These are phyloP conservation scores for Habrosyne pyritoides DNA, from an alignment of 2,888 invertebrate genomes.

Conservation along the genomic window DNA sequence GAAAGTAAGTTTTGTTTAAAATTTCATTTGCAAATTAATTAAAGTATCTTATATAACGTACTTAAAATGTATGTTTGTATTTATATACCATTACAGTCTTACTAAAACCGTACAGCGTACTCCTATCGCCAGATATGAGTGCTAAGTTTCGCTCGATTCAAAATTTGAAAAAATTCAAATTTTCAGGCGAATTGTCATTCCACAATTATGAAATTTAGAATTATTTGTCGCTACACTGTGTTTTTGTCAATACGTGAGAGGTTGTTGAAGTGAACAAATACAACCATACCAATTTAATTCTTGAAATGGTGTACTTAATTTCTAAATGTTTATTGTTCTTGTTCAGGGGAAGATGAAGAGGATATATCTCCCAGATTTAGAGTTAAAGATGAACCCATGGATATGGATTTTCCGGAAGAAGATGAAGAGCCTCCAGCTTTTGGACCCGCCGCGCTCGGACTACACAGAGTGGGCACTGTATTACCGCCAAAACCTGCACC, in stretches of 20 bases:
- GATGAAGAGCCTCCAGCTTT: constrained; percentile 88
- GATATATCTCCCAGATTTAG: constrained; percentile 52
- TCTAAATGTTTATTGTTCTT: constrained; percentile 29
- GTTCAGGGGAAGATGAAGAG: constrained; percentile 62
- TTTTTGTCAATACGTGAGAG: not conserved
- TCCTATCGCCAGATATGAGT: constrained; percentile 2
- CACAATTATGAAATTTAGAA: constrained; percentile 49
- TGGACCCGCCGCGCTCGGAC: constrained; percentile 90
- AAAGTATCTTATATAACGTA: constrained; percentile 16
- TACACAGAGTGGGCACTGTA: constrained; percentile 91
- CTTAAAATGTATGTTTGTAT: not conserved
- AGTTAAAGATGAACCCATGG: constrained; percentile 85
- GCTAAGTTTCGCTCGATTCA: constrained; percentile 64
- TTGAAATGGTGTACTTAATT: not conserved
- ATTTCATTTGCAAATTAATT: constrained; percentile 25
- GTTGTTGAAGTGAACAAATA: not conserved
- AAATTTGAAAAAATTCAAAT: constrained; percentile 84
- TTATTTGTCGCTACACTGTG: constrained; percentile 17
- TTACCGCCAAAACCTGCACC: constrained; percentile 88
- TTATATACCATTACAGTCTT: not conserved
- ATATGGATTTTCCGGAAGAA: constrained; percentile 86
- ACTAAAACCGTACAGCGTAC: not conserved
- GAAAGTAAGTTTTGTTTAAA: constrained; percentile 87
- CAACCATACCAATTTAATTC: not conserved
- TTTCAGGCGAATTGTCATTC: constrained; percentile 65